Evolutionary conservation across 1,140 invertebrate species (phyloP).

Genomic region (Aphaenogaster floridana): DNA sequence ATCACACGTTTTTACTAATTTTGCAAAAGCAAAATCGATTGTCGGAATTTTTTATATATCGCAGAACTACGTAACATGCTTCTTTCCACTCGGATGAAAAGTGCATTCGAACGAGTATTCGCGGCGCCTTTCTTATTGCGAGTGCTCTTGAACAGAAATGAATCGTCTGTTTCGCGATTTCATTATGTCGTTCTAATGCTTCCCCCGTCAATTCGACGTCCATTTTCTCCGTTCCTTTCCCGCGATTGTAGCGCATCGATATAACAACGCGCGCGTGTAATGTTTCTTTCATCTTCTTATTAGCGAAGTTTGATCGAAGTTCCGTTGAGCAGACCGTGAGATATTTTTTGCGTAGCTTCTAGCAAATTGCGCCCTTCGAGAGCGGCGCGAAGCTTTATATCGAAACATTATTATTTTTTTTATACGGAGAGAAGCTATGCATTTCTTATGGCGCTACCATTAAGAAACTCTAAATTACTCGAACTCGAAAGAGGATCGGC

Average conservation of each 20-base stretch:
- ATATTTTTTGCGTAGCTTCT: conserved; percentile 5
- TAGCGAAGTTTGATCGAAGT: conserved; percentile 38
- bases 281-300: conserved; percentile 37
- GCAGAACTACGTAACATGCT: neutral
- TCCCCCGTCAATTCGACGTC: neutral
- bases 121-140: neutral
- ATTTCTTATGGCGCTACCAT: neutral
- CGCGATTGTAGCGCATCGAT: conserved; percentile 5
- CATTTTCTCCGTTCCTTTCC: neutral
- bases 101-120: neutral
- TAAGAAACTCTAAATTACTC: neutral
- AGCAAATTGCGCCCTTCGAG: neutral
- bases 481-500: neutral
- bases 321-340: neutral
- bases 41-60: neutral
- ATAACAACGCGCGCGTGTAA: conserved; percentile 21
- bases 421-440: neutral
- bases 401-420: conserved; percentile 7
- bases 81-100: neutral
- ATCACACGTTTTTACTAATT: neutral
- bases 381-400: neutral
- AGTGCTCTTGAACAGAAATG: neutral
- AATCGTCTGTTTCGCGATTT: conserved; percentile 10
- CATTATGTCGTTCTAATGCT: conserved; percentile 36
- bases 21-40: neutral